Base-by-base conservation (phyloP, 1,140 invertebrate species). In the Musca domestica region DNA sequence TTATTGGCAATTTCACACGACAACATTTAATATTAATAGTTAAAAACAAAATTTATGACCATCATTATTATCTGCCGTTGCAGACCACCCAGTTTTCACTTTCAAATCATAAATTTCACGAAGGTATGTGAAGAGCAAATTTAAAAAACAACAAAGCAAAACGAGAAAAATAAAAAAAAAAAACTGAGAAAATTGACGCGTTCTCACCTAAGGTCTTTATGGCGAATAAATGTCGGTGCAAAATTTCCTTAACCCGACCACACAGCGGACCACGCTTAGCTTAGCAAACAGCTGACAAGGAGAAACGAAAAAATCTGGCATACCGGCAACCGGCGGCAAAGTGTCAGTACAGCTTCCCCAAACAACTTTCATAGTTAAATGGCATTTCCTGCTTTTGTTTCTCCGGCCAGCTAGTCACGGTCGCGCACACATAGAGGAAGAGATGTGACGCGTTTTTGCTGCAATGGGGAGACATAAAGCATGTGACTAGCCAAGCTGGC, bases 281-380 rank as follows among this genome's bases (percentile, higher is more conserved):
- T 41, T 41, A 5, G 34, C 34, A 41, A n/a, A 12, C 34, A 41
- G 34, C 34, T 41, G 34, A 41, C 34, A 41, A 41, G 10, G 34
- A 41, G 34, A 41, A 41, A 41, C 6, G 34, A 5, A 41, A n/a
- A 41, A 41, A 41, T 41, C 34, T 41, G 34, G 34, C 56, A 61
- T 41, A 34, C 34, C 56, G 20, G 12, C 48, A 61, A 41, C 34
- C 34, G 12, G 10, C 34, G 27, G 34, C 27, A 61, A 61, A 61
- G 41, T 61, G 56, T 61, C 56, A 61, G 56, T 61, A 61, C 56
- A 61, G 56, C 56, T 61, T 61, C 56, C 56, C 56, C 25, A 61
- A 61, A 61, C 56, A 61, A 20, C 56, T 61, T 61, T 61, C 56
- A 34, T 34, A 61, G 56, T 61, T 61, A 61, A 61, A 61, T 61